phyloP scores from a whole-genome alignment of 1,140 invertebrate species.

The Pteromalus puparum region DNA sequence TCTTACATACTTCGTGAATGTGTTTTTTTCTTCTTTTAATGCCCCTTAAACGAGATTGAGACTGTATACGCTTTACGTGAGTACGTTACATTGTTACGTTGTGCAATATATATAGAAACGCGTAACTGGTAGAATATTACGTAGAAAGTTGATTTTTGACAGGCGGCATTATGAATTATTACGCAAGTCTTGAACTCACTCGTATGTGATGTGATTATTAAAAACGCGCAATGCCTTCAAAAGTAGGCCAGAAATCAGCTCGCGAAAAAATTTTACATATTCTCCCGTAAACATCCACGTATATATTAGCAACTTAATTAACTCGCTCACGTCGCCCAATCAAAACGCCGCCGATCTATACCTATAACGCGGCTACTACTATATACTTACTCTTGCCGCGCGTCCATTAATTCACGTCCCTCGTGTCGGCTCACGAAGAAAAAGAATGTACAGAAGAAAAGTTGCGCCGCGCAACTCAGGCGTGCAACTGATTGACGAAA shows the following conservation, averaged over 20 bases:
- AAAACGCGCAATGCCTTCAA: not conserved
- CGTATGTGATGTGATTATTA: not conserved
- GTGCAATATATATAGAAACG: conserved; percentile 2
- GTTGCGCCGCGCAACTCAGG: too few relatives aligned
- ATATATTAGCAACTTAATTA: not conserved
- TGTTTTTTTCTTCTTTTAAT: not conserved
- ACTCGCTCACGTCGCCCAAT: not conserved
- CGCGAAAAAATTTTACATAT: too few relatives aligned
- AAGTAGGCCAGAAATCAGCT: not conserved
- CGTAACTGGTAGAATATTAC: conserved; percentile 1
- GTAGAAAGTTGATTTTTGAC: conserved; percentile 23
- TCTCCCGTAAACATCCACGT: too few relatives aligned
- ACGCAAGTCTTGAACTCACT: not conserved
- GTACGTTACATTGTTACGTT: not conserved
- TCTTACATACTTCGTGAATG: not conserved
- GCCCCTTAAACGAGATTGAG: not conserved
- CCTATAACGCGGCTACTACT: too few relatives aligned
- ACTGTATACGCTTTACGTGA: not conserved
- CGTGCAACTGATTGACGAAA: conserved; percentile 2
- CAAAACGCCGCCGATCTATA: too few relatives aligned
- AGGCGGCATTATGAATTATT: conserved; percentile 13
- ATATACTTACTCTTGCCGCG: too few relatives aligned
- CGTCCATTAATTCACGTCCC: too few relatives aligned
- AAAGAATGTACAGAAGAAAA: too few relatives aligned
- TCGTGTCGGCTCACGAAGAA: too few relatives aligned